Base-by-base conservation (phyloP, 2,888 invertebrate genomes). In the Kuschelorhynchus macadamiae region DNA sequence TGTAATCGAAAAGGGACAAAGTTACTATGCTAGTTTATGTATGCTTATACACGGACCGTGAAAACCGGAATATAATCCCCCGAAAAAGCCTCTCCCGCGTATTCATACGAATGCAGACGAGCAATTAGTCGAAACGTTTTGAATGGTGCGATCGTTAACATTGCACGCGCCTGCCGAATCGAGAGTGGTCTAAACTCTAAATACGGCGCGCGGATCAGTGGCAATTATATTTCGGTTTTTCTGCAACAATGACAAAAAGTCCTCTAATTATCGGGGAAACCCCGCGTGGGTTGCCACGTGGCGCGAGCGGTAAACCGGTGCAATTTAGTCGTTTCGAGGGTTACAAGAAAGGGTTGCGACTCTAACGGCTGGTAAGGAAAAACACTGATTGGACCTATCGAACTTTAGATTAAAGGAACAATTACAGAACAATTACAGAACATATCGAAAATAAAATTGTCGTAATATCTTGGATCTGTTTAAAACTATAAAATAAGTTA, bases 221-320 rank as follows among this genome's bases (percentile, higher is more conserved):
- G 68, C 75, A 75, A 75, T 75, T 75, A 75, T 71, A 69, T 72
- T 73, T 73, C 67, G 66, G 70, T 67, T 65, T 71, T 67, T 57
- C 57, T 46, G 68, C 62, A 73, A 75, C 76, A 75, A 75, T 76
- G 76, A 76, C 76, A 77, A 76, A 75, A 77, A 75, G 66, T 71
- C 62, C 71, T 69, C 74, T 74, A 77, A 77, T 77, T 76, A 75
- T 69, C 67, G 71, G 53, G 65, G 65, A 67, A 67, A 65, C 60
- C 59, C 71, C 67, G 72, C 72, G 71, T 53, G 56, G 57, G 55
- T 53, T 30, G 72, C 46, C 75, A 75, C 75, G 75, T 74, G 73
- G 47, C 60, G 63, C 64, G n/a, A n/a, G 72, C 68, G 75, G 73
- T 70, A 52, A 70, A 71, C 72, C 72, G 61, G 69, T 66, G 71